Base-by-base conservation (phyloP, 2,797 vertebrate genomes). In the Botia kubotai region DNA sequence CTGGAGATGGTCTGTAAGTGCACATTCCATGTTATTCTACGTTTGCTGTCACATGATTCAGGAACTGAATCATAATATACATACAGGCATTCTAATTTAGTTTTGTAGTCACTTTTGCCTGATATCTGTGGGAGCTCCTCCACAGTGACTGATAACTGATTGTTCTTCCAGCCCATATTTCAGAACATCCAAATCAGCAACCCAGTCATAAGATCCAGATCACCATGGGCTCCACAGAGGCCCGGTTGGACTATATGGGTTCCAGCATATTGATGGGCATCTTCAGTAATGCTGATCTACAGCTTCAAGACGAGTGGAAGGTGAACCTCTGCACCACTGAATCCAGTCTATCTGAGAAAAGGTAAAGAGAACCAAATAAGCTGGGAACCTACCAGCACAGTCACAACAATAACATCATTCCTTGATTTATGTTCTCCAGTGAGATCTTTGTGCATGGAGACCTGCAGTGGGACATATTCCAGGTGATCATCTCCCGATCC, bases 1-100 rank as follows among this genome's bases (percentile, higher is more conserved):
- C 92, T 99, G 90, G 97, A 99, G 95, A 98, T 99, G 97, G 98
- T 99, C 88, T 97, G 98, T 99, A 94, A 95, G 98, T 98, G 92
- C 86, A 91, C 86, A 2, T 12, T 60, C 2, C 21, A 21, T 58
- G 11, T 58, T 12, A 43, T 43, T 8, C 39, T 39, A 6, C 6
- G 4, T 39, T 4, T 5, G 3, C 0, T 5, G 4, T 39, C 36
- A 39, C n/a, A n/a, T n/a, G n/a, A n/a, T n/a, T n/a, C n/a, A 43
- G 39, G 6, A 43, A 43, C 2, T 8, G 39, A 43, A 43, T 43
- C 0, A 16, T 14, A 52, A 52, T 50, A 2, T 50, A 50, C 14
- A 50, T n/a, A n/a, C n/a, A 16, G 48, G 48, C 48, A 3, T 39
- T 39, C 36, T 39, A 39, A 39, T 39, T 39, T 5, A 39, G 36